Evolutionary conservation across 2,113 vertebrate species (phyloP).

Genomic region (Drymodes brunneopygia): DNA sequence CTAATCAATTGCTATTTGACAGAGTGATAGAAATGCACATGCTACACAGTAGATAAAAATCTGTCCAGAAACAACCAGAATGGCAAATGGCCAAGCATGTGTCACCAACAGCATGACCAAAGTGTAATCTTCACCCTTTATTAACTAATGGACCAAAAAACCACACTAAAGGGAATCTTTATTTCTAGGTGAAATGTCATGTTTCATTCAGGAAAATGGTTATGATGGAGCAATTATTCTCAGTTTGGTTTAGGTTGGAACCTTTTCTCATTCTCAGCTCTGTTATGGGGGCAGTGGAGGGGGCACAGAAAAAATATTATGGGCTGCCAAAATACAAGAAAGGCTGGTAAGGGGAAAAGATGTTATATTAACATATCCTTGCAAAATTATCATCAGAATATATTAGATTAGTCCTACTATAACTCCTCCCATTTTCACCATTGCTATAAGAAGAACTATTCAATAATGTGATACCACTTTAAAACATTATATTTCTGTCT

Average conservation of each 20-base stretch:
- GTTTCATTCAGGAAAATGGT: not conserved
- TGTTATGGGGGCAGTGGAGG: not conserved
- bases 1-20: not conserved
- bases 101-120: accelerated
- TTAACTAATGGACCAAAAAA: not conserved
- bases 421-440: not conserved
- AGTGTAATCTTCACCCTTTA: not conserved
- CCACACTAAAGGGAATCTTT: not conserved
- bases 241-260: not conserved
- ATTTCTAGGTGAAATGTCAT: not conserved
- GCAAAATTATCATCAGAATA: not conserved
- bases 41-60: not conserved
- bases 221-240: not conserved
- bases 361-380: not conserved
- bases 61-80: not conserved
- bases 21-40: not conserved
- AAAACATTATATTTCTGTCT: not conserved
- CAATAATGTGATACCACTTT: accelerated
- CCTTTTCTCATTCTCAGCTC: not conserved
- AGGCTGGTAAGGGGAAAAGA: not conserved
- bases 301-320: not conserved
- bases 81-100: not conserved
- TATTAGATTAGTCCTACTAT: not conserved
- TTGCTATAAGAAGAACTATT: not conserved
- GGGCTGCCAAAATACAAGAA: not conserved